These are phyloP conservation scores for Trichogramma dendrolimi DNA, from an alignment of 2,888 invertebrate genomes.

Conservation along the genomic window DNA sequence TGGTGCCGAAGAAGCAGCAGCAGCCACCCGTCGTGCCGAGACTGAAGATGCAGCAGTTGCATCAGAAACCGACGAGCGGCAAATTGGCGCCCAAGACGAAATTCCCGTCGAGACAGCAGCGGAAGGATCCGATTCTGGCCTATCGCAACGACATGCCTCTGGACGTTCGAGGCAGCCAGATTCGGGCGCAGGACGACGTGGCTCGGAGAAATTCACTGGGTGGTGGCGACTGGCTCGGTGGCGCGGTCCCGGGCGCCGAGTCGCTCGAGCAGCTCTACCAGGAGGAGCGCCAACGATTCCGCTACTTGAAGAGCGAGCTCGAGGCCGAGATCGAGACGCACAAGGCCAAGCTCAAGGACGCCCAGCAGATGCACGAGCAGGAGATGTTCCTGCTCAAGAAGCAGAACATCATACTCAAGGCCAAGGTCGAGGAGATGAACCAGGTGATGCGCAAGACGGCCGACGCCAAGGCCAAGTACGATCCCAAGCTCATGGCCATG, in stretches of 20 bases:
- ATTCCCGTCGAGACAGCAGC: slow-evolving; percentile 29
- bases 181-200: slow-evolving; percentile 18
- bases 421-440: slow-evolving; percentile 43
- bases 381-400: slow-evolving; percentile 47
- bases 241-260: slow-evolving; percentile 4
- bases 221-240: slow-evolving; percentile 18
- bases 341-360: slow-evolving; percentile 44
- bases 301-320: slow-evolving; percentile 42
- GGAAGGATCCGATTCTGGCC: background rate
- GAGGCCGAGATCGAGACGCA: slow-evolving; percentile 45
- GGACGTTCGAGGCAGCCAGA: slow-evolving; percentile 24
- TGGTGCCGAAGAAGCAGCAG: slow-evolving; percentile 14
- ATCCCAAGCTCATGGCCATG: slow-evolving; percentile 36
- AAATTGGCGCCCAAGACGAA: slow-evolving; percentile 29
- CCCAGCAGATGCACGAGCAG: slow-evolving; percentile 44
- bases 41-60: slow-evolving; percentile 2
- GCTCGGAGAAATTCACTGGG: slow-evolving; percentile 16
- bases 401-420: slow-evolving; percentile 46
- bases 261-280: slow-evolving; percentile 36
- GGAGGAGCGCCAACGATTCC: slow-evolving; percentile 44
- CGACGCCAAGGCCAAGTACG: slow-evolving; percentile 32
- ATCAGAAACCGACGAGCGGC: slow-evolving; percentile 13
- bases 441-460: slow-evolving; percentile 34
- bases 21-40: background rate
- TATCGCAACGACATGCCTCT: slow-evolving; percentile 21